phyloP scores from a whole-genome alignment of 2,113 vertebrate species.

The Colius striatus region DNA sequence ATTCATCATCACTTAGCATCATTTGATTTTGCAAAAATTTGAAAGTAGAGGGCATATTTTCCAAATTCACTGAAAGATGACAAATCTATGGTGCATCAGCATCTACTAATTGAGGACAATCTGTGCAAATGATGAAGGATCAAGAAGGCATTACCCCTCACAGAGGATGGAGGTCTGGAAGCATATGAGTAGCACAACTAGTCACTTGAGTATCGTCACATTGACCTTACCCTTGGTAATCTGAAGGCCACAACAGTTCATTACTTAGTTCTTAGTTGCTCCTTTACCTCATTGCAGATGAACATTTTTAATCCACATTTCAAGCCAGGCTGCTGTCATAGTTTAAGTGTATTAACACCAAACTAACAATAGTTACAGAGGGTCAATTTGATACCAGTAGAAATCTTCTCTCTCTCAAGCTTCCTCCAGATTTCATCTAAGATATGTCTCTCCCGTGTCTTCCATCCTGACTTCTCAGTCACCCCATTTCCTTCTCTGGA shows the following conservation, averaged over 20 bases:
- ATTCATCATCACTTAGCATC: too few species aligned
- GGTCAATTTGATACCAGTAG: not conserved
- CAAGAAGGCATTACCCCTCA: not conserved
- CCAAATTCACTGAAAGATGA: not conserved
- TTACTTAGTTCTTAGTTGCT: not conserved
- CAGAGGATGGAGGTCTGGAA: not conserved
- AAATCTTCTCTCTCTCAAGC: not conserved
- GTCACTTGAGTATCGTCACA: not conserved
- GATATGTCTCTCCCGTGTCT: not conserved
- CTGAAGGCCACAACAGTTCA: not conserved
- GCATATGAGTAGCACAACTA: not conserved
- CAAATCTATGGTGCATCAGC: not conserved
- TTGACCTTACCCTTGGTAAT: not conserved
- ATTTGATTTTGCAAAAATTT: accelerated
- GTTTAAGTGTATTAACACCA: not conserved
- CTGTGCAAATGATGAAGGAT: not conserved
- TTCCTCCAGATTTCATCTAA: not conserved
- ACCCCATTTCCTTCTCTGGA: not conserved
- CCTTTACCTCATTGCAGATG: not conserved
- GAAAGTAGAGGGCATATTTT: not conserved
- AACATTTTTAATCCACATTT: not conserved
- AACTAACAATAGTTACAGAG: not conserved
- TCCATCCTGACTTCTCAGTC: not conserved
- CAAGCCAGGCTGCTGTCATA: not conserved
- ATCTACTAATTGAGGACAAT: not conserved